Evolutionary conservation across 2,113 vertebrate genomes (phyloP), one percentile per base, ranked within the genome.

Genomic region (Pluvialis apricaria): DNA sequence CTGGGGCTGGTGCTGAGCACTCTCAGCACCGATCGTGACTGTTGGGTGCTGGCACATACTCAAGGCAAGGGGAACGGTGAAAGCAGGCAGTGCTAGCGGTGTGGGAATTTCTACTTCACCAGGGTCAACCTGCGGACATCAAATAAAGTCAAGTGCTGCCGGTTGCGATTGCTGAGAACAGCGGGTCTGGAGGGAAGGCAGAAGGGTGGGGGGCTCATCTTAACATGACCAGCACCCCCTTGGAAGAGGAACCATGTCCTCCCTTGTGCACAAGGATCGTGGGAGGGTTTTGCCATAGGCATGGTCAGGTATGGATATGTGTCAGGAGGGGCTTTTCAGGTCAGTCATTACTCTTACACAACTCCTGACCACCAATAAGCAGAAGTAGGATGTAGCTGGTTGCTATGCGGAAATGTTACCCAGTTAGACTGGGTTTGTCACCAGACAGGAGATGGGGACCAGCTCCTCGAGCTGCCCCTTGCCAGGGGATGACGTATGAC

Each of bases 151-250:
- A 51, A 47, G 45, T 45, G 45, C 45, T 45, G 45, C 45, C 17
- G 18, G 20, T 47, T 47, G 47, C 5, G 49, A 25, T 6, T 51
- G 22, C 49, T 24, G 49, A 51, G 22, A 51, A 25, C 49, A 51
- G 49, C 22, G 55, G 44, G 54, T 21, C 54, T 52, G 68, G 36
- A 62, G 24, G 25, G 42, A 62, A 47, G 61, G 57, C 78, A 68
- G 54, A 57, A 26, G 80, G 54, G 5, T 22, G 28, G 4, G 26
- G 31, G 12, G 10, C 38, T 73, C 70, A 44, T 57, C 70, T 24
- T 15, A 49, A 28, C 10, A 4, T 7, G 52, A 8, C 2, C 32
- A 31, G 25, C 69, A 68, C 11, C 0, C 0, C n/a, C 34, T 24
- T 28, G 79, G 88, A 36, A 64, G 25, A 60, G 42, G 73, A 58